phyloP scores from a whole-genome alignment of 2,888 invertebrate genomes.

The Flexamia atlantica region DNA sequence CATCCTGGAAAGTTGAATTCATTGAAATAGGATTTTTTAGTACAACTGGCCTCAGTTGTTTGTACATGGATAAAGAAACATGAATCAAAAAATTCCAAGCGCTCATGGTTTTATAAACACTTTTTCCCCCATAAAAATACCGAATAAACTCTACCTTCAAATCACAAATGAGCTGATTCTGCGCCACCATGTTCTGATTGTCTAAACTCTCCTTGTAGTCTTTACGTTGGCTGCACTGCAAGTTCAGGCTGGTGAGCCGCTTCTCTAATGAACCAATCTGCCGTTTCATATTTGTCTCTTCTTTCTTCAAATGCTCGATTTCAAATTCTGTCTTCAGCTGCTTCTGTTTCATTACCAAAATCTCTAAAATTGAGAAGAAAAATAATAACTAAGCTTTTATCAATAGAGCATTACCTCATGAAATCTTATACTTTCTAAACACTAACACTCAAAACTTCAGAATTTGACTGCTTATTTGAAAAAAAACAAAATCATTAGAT shows the following conservation, averaged over 20 bases:
- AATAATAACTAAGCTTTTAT: too few species aligned
- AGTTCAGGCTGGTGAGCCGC: slow-evolving; percentile 77
- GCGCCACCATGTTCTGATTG: slow-evolving; percentile 77
- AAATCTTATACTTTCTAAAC: too few species aligned
- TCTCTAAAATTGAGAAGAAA: slow-evolving; percentile 73
- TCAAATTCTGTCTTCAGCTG: slow-evolving; percentile 83
- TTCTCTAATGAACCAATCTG: slow-evolving; percentile 80
- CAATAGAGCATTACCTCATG: too few species aligned
- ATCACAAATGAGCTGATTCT: slow-evolving; percentile 76
- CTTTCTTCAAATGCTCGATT: slow-evolving; percentile 78
- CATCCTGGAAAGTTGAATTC: slow-evolving; percentile 76
- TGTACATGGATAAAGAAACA: too few species aligned
- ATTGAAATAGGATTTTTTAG: too few species aligned
- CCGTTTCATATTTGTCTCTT: slow-evolving; percentile 79
- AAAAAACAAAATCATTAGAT: too few species aligned
- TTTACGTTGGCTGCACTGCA: slow-evolving; percentile 75
- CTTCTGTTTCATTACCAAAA: slow-evolving; percentile 85
- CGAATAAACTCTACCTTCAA: slow-evolving; percentile 74
- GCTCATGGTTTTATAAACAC: too few species aligned
- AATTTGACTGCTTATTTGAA: too few species aligned
- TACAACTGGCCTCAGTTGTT: too few species aligned
- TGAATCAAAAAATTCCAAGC: too few species aligned
- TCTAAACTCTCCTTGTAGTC: slow-evolving; percentile 78
- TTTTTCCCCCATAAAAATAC: too few species aligned
- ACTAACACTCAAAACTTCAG: too few species aligned